Percentiles rank a stretch among this genome's conserved stretches.
phyloP scores from a whole-genome alignment of 2,113 vertebrate species.

The Hyaena hyaena region DNA sequence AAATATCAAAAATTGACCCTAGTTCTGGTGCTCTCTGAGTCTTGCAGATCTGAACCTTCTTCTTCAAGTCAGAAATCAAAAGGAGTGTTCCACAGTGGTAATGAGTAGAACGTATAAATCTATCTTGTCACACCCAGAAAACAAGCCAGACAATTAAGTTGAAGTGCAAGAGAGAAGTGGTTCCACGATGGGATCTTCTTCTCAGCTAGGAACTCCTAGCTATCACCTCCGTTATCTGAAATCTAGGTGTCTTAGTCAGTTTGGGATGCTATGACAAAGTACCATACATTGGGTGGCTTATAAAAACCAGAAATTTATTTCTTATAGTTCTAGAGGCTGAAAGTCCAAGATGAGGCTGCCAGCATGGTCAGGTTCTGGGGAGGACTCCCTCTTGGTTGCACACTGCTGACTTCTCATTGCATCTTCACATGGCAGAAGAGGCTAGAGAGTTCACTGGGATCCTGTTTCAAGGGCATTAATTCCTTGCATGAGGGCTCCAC shows the following conservation, averaged over 20 bases:
- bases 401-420: not conserved
- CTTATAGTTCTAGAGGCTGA: not conserved
- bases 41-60: not conserved
- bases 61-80: conserved; percentile 10
- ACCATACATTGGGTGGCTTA: not conserved
- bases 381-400: not conserved
- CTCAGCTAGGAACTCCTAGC: not conserved
- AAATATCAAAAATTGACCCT: not conserved
- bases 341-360: not conserved
- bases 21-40: not conserved
- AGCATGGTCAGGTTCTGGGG: not conserved
- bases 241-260: not conserved
- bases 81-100: not conserved
- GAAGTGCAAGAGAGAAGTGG: not conserved
- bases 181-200: not conserved
- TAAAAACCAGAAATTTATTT: not conserved
- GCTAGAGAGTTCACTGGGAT: not conserved
- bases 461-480: not conserved
- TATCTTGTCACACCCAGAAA: not conserved
- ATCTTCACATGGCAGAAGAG: not conserved
- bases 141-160: not conserved
- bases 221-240: not conserved
- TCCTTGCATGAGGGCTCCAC: not conserved
- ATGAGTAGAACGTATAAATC: not conserved
- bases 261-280: not conserved